Evolutionary conservation across 2,797 vertebrate genomes (phyloP), one percentile per base, ranked within the genome.

Genomic region (Phrynocephalus forsythii): DNA sequence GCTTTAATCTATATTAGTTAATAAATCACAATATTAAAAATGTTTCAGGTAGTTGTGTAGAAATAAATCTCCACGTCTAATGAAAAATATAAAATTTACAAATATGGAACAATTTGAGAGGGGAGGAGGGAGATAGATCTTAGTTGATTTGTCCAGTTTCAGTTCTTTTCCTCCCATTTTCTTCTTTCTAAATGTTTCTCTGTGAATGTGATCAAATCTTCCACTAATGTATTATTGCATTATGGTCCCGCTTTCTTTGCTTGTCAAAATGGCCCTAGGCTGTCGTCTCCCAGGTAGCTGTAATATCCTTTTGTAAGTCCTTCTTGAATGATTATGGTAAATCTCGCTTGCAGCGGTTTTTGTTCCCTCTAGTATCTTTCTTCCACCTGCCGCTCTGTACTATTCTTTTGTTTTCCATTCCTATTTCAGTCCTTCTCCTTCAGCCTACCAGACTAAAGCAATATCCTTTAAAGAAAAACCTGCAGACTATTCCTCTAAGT

Each of bases 311-410:
- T 84, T 89, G 84, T 88, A 95, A 94, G 84, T 60, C 90, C 91
- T 92, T 87, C 16, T 1, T 93, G 92, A 96, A 94, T 95, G 90
- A 95, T 95, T 94, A 95, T 91, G 88, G 84, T 91, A 95, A 96
- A 94, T 90, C 85, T 96, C 94, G 92, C 95, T 96, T 90, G 89
- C 89, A 94, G 95, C 92, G 28, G 80, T 92, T 94, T 93, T 88
- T 95, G 79, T 92, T 95, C 90, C 92, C 92, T 94, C 90, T 87
- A 93, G 88, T 84, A 87, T 90, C 92, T 92, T 89, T 92, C 20
- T 20, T 87, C 89, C 30, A 84, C 68, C 73, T 85, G 84, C 89
- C 79, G 89, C 69, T 66, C 78, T 90, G 6, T 86, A 86, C 0
- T 76, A 87, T 85, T 83, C 68, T 91, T 56, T 94, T 84, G 68